phyloP scores from a whole-genome alignment of 2,888 invertebrate genomes.

The Rhaphigaster nebulosa region DNA sequence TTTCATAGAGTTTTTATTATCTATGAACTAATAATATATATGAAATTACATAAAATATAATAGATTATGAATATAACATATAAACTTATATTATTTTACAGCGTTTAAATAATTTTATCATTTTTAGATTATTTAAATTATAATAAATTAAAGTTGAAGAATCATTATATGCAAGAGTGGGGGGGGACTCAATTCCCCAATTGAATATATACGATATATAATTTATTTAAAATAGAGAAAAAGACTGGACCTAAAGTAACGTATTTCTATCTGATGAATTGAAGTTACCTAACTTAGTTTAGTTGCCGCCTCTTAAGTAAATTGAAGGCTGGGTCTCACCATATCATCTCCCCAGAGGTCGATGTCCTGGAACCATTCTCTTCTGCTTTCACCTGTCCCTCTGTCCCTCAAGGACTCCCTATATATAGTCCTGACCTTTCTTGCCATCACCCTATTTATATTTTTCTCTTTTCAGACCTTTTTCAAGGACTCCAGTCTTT shows the following conservation, averaged over 20 bases:
- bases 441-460: background rate
- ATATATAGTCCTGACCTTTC: background rate
- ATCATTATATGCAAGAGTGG: no score
- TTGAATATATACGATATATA: background rate
- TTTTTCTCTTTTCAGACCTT: background rate
- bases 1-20: no score
- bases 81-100: no score
- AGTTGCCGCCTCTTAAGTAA: background rate
- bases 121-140: no score
- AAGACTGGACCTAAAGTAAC: background rate
- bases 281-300: background rate
- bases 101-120: no score
- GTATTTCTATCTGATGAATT: background rate
- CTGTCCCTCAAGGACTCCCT: background rate
- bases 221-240: background rate
- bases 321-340: background rate
- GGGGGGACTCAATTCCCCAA: no score
- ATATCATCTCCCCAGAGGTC: background rate
- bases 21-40: no score
- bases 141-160: no score
- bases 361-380: conserved; percentile 8
- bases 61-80: no score
- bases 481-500: no score
- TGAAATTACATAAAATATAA: no score
- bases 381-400: background rate